Base-by-base conservation (phyloP, 2,888 invertebrate species). In the Oscheius sp. region DNA sequence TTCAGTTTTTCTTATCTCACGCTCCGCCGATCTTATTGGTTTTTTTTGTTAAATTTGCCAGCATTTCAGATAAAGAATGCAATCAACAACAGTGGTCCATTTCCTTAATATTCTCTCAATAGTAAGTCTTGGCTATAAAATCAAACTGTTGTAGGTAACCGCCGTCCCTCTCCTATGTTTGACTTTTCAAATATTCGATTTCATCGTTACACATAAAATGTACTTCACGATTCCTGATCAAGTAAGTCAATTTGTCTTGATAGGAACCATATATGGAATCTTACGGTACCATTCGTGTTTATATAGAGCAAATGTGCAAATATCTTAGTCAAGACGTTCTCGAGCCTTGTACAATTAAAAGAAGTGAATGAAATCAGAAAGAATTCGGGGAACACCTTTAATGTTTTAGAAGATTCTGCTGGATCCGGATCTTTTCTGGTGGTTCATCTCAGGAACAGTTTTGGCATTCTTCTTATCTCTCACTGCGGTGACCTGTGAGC, bases 191-290 rank as follows among this genome's bases (percentile, higher is more conserved):
- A 69, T 77, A 30, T 77, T 77, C 57, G 77, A 77, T 22, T 74
- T 77, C 47, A 74, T 77, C 36, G 74, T 77, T 2, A 59, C 69
- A 1, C 71, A 72, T 2, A 61, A 61, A 28, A 50, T 73, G 17
- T 77, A 77, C 32, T 77, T 73, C 33, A 77, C 77, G 1, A 64
- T 74, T 32, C 77, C 77, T 2, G 73, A 77, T 49, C 69, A 73
- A 54, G 76, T 74, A 20, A 68, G 20, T 47, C 22, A 47, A 6
- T 12, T 24, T 47, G 49, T 47, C 24, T 47, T 20, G 49, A 12
- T 45, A 14, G 5, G 5, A 20, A 3, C n/a, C 20, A 41, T 41
- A n/a, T n/a, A n/a, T n/a, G n/a, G n/a, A n/a, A n/a, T n/a, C n/a
- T n/a, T n/a, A n/a, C n/a, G n/a, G n/a, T n/a, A n/a, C n/a, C n/a